phyloP scores from a whole-genome alignment of 2,797 vertebrate genomes.

The Notolabrus celidotus region DNA sequence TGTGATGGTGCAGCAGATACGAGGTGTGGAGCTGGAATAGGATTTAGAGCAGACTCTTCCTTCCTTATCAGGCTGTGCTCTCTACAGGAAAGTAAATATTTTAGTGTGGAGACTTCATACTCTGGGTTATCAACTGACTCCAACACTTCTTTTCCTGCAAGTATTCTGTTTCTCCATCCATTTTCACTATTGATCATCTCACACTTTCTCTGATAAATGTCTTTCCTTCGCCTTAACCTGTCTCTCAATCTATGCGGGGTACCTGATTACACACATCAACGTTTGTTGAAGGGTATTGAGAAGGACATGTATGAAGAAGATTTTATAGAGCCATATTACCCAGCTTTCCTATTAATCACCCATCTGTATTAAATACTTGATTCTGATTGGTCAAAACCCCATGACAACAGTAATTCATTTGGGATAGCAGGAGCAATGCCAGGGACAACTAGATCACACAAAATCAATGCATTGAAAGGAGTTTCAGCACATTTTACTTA shows the following conservation, averaged over 20 bases:
- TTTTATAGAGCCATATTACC: too few species aligned
- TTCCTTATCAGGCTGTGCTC: constrained; percentile 53
- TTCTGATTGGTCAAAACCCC: too few species aligned
- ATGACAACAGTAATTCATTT: too few species aligned
- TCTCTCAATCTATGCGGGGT: not conserved
- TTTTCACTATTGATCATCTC: not conserved
- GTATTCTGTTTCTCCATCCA: not conserved
- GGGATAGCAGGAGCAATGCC: too few species aligned
- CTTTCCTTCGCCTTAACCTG: not conserved
- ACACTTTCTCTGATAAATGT: not conserved
- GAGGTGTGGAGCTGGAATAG: constrained; percentile 8
- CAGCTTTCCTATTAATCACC: too few species aligned
- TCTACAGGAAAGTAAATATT: constrained; percentile 43
- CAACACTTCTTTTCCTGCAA: not conserved
- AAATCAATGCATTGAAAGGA: too few species aligned
- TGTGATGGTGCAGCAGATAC: constrained; percentile 44
- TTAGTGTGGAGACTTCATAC: constrained; percentile 12
- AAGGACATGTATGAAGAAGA: too few species aligned
- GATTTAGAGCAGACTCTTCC: constrained; percentile 23
- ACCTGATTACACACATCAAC: too few species aligned
- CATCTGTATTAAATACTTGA: too few species aligned
- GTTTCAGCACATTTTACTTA: too few species aligned
- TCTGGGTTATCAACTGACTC: constrained; percentile 5
- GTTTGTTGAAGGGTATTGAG: not conserved
- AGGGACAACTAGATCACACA: too few species aligned